Evolutionary conservation across 2,113 vertebrate species (phyloP).

Genomic region (Grus americana): DNA sequence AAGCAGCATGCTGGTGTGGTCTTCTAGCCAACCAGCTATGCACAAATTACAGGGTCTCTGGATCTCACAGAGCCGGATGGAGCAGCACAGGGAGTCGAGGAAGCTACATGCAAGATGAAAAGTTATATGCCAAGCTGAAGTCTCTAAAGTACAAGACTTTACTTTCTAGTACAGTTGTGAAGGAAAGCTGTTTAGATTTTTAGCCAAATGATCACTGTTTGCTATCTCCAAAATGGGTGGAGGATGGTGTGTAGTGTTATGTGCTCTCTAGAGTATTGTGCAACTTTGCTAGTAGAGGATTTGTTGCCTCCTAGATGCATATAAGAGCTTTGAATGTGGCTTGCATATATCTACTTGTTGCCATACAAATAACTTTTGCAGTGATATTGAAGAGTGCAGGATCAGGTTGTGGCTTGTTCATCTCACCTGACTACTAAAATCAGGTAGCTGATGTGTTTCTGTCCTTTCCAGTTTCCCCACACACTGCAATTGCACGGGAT

Average conservation of each 20-base stretch:
- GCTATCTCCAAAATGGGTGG: not conserved
- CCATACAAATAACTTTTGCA: not conserved
- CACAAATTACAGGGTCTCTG: not conserved
- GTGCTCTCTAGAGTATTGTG: not conserved
- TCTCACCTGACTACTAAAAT: not conserved
- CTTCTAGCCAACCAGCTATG: not conserved
- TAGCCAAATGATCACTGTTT: not conserved
- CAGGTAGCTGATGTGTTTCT: not conserved
- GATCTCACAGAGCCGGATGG: not conserved
- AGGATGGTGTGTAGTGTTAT: not conserved
- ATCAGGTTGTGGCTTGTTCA: not conserved
- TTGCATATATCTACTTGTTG: not conserved
- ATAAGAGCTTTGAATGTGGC: not conserved
- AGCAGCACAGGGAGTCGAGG: not conserved
- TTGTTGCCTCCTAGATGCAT: not conserved
- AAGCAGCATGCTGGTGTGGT: not conserved
- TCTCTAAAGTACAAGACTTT: not conserved
- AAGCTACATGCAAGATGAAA: accelerated
- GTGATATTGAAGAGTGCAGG: not conserved
- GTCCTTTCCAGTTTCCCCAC: not conserved
- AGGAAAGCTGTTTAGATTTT: not conserved
- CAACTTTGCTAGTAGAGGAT: not conserved
- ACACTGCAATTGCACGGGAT: not conserved
- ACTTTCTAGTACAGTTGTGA: not conserved
- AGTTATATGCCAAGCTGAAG: not conserved